phyloP scores from a whole-genome alignment of 1,140 invertebrate genomes.

The Anthonomus grandis region DNA sequence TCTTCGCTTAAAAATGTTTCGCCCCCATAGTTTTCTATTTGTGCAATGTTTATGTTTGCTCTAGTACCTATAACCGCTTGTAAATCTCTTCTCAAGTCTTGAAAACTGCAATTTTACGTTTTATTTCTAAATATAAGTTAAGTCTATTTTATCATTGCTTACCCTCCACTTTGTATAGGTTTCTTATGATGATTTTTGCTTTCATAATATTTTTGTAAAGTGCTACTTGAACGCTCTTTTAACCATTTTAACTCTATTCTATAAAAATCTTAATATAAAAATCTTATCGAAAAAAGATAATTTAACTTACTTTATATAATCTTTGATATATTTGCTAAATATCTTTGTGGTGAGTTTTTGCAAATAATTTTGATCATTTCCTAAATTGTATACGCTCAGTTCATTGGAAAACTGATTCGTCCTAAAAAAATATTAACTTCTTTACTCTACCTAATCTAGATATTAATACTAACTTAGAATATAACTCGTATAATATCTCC shows the following conservation, averaged over 20 bases:
- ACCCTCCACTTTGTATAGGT: constrained; percentile 63
- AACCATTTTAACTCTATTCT: constrained; percentile 47
- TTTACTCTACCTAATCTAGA: background rate
- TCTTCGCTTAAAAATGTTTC: constrained; percentile 97
- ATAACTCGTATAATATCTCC: constrained; percentile 82
- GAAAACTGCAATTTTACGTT: constrained; percentile 66
- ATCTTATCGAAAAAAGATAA: background rate
- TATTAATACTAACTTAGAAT: constrained; percentile 62
- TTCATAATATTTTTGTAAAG: constrained; percentile 86
- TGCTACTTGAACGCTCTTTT: constrained; percentile 66
- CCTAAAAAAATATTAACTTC: constrained; percentile 42
- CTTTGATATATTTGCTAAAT: constrained; percentile 61
- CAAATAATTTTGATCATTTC: constrained; percentile 76
- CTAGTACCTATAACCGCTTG: constrained; percentile 89
- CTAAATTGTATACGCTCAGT: constrained; percentile 71
- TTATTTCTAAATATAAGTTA: too few species aligned
- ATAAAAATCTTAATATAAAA: background rate
- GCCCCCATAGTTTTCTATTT: constrained; percentile 92
- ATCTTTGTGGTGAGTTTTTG: constrained; percentile 79
- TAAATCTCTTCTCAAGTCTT: constrained; percentile 87
- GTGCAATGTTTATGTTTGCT: constrained; percentile 89
- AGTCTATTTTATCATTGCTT: constrained; percentile 16
- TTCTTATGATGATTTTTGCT: constrained; percentile 94
- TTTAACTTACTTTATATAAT: constrained; percentile 57
- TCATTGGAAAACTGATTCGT: constrained; percentile 73